Base-by-base conservation (phyloP, 2,113 vertebrate species). In the Cardinalis cardinalis region DNA sequence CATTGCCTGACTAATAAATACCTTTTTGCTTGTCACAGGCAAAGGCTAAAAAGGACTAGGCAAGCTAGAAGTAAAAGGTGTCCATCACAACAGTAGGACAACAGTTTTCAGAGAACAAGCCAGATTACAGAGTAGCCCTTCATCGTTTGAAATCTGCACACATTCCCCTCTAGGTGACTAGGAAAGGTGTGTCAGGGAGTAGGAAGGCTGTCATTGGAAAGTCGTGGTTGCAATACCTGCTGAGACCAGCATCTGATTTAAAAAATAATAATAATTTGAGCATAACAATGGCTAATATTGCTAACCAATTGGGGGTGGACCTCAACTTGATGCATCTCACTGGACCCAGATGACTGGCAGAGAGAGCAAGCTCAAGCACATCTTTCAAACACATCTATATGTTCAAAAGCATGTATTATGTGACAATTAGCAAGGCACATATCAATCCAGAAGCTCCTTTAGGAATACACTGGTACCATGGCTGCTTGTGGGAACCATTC, bases 301-400 rank as follows among this genome's bases (percentile, higher is more conserved):
- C 29, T n/a, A 73, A 3, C 7, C 9, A 14, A 15, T 0, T 32
- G 5, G 0, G 4, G 7, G 6, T 34, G 7, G 32, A 68, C 41
- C 71, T 84, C 56, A 72, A 53, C 16, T 17, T 48, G 36, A 31
- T 60, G 49, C 38, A 58, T 63, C 29, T 34, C 52, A 63, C 28
- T 63, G 29, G 20, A 59, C 36, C 8, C 65, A 77, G 56, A 44
- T 14, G 9, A 84, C 29, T 12, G 36, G 14, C 19, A 70, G 48
- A 73, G 46, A 61, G 16, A 41, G 19, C 9, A 77, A 80, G 18
- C 26, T 73, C 28, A 59, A 31, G n/a, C 7, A 81, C 26, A 63
- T 18, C 8, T 74, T 88, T 23, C 48, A 48, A 43, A n/a, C 9
- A 63, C 10, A 58, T 0, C 3, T 12, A 1, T 31, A 41, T 0